Conservation (phyloP, 2,113 vertebrate species). For the Gorsachius goisagi region DNA sequence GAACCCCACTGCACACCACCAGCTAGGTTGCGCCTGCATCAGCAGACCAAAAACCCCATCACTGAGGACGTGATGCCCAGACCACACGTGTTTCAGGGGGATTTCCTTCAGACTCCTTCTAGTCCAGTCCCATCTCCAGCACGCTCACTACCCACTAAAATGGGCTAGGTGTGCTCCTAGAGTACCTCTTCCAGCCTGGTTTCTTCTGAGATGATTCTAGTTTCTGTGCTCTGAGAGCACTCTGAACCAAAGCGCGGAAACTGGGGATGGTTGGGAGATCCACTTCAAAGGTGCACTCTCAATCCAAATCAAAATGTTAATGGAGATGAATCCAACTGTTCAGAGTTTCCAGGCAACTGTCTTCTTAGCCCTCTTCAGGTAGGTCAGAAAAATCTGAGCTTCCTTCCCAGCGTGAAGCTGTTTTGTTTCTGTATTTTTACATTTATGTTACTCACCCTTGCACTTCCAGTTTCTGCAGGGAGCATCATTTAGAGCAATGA, state of each 20-base stretch:
- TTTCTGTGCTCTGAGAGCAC: not conserved
- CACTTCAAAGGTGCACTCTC: not conserved
- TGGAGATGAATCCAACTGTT: not conserved
- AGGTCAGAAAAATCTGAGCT: not conserved
- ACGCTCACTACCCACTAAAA: not conserved
- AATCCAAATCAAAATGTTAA: not conserved
- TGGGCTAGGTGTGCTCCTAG: not conserved
- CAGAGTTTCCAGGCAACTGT: not conserved
- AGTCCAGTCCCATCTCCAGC: not conserved
- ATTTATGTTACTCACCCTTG: not conserved
- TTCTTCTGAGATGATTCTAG: not conserved
- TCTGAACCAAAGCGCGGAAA: not conserved
- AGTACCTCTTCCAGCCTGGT: not conserved
- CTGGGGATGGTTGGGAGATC: not conserved
- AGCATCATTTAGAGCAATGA: rapidly evolving
- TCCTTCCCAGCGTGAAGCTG: not conserved
- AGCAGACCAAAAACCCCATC: not conserved
- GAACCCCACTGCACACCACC: not conserved
- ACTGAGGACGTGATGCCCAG: not conserved
- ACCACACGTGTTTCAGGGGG: not conserved
- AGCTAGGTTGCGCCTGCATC: not conserved
- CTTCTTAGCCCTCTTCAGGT: not conserved
- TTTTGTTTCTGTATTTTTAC: not conserved
- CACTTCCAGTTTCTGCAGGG: not conserved
- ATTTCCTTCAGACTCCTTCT: not conserved